Conservation (phyloP, 2,113 vertebrate species). For the Dipodomys stephensi region DNA sequence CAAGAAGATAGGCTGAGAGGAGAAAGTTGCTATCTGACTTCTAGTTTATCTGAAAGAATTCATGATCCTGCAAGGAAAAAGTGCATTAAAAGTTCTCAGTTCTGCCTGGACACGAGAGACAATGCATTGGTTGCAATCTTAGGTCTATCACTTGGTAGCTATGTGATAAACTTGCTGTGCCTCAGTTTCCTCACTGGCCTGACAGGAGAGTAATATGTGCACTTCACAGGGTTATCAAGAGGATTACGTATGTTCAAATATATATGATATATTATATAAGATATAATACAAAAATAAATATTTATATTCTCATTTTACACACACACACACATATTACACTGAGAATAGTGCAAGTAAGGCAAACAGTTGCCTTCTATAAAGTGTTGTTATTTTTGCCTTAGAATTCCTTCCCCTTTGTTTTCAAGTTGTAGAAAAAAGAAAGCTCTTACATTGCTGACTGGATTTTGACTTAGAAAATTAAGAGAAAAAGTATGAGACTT, state of each 20-base stretch:
- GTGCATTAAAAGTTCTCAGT: neutral
- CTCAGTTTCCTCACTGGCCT: conserved; percentile 26
- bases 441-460: neutral
- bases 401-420: neutral
- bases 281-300: too few relatives aligned
- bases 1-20: neutral
- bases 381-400: conserved; percentile 11
- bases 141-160: neutral
- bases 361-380: neutral
- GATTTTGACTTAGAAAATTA: neutral
- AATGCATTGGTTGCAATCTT: neutral
- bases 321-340: neutral
- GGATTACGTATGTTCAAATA: neutral
- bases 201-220: neutral
- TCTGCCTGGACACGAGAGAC: neutral
- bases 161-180: neutral
- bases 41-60: neutral
- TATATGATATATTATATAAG: too few relatives aligned
- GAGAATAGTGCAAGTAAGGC: neutral
- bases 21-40: neutral
- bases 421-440: neutral
- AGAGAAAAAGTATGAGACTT: neutral
- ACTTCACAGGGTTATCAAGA: neutral
- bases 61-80: neutral
- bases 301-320: too few relatives aligned